Base-by-base conservation (phyloP, 2,797 vertebrate genomes). In the Natrix natrix region DNA sequence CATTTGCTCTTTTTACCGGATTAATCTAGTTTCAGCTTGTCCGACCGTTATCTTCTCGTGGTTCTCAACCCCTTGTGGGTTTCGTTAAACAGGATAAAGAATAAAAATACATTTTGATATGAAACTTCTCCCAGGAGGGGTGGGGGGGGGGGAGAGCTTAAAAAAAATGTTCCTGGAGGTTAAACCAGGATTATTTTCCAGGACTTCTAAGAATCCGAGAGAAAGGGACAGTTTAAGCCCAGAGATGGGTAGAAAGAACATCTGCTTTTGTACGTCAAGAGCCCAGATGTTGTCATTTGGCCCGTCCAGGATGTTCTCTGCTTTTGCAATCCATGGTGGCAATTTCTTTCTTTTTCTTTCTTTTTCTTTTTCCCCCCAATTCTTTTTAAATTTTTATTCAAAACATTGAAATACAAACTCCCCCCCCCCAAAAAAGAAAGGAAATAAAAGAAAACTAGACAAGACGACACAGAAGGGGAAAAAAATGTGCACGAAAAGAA, bases 31-130 rank as follows among this genome's bases (percentile, higher is more conserved):
- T 66, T 66, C 63, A n/a, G 63, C 28, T 66, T 11, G 4, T 12
- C 28, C 5, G 4, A 14, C 28, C 0, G 2, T n/a, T 66, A n/a
- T 66, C 26, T 5, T 28, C 4, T 28, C 0, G 0, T 2, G 26
- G 8, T 66, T 66, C 26, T 66, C 26, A n/a, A 26, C 5, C 26
- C 12, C 2, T 0, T 5, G 4, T 13, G 26, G 61, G 13, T n/a
- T 66, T 22, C 5, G 61, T 13, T 66, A 63, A 63, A 13, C 61
- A 63, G 12, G 1, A 28, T 28, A 63, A 28, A 63, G 61, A 28
- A 13, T 63, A 63, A 63, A 63, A 37, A 28, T 63, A 13, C 4
- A 13, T 63, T 13, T 13, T 63, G 61, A 66, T 66, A n/a, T n/a
- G 28, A 66, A 66, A 66, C 26, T n/a, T 13, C 11, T n/a, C 61